phyloP scores from a whole-genome alignment of 2,888 invertebrate genomes.

The Frankliniella intonsa region DNA sequence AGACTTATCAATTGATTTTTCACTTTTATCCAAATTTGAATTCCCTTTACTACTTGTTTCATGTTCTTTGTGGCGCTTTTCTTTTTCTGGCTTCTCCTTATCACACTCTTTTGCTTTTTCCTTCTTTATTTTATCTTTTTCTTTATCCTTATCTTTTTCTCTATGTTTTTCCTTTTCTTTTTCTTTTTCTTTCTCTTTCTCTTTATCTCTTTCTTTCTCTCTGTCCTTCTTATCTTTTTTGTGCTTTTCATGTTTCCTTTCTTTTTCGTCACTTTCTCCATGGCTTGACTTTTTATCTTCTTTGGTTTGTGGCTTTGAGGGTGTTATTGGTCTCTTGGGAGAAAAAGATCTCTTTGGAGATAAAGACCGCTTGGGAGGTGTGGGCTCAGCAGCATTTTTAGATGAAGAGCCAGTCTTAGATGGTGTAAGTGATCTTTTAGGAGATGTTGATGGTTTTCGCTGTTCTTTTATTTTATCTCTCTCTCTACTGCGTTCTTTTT shows the following conservation, averaged over 20 bases:
- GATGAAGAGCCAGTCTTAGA: not conserved
- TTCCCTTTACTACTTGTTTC: not conserved
- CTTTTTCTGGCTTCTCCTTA: not conserved
- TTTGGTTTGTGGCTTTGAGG: not conserved
- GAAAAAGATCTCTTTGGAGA: not conserved
- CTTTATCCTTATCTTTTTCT: not conserved
- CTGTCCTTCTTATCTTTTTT: constrained; percentile 14
- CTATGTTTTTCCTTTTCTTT: not conserved
- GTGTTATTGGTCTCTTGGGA: not conserved
- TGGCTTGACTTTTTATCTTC: not conserved
- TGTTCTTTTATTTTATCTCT: not conserved
- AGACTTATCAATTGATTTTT: not conserved
- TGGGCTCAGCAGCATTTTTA: not conserved
- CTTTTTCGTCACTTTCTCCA: not conserved
- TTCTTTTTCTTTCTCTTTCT: not conserved
- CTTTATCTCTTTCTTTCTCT: constrained; percentile 1
- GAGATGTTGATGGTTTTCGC: not conserved
- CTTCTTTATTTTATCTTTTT: not conserved
- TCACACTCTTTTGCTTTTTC: not conserved
- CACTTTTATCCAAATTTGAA: not conserved
- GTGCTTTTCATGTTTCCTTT: constrained; percentile 15
- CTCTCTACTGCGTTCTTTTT: not conserved
- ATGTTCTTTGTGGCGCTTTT: constrained; percentile 6
- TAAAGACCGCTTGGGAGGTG: not conserved
- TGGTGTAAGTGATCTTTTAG: constrained; percentile 10